A percentile compares a stretch with the other conserved stretches of the same genome.
phyloP scores from a whole-genome alignment of 2,113 vertebrate genomes.

The Nematolebias whitei region DNA sequence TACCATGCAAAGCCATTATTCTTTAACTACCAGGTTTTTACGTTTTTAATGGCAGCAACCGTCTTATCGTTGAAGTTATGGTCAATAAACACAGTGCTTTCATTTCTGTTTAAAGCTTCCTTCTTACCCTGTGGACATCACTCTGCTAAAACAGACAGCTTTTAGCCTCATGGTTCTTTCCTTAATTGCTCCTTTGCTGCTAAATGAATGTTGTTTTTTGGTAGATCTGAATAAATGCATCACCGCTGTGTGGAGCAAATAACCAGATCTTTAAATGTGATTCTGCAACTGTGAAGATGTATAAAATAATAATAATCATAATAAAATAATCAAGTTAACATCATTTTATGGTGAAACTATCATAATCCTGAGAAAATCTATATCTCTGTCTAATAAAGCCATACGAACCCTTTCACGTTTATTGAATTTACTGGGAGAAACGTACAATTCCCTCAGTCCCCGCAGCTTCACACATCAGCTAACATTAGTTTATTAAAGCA shows the following conservation, averaged over 20 bases:
- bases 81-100: conserved; percentile 47
- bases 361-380: conserved; percentile 57
- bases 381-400: conserved; percentile 9
- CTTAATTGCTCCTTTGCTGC: conserved; percentile 44
- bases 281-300: conserved; percentile 34
- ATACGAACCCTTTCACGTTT: conserved; percentile 8
- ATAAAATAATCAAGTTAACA: no score
- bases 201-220: conserved; percentile 21
- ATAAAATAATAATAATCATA: conserved; percentile 12
- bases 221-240: conserved; percentile 7
- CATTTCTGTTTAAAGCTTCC: conserved; percentile 43
- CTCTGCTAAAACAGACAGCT: conserved; percentile 25
- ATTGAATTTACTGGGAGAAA: conserved; percentile 5
- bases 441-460: conserved; percentile 11
- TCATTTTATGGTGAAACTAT: no score
- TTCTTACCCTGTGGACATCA: conserved; percentile 19
- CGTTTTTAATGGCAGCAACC: conserved; percentile 45
- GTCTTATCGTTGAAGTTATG: conserved; percentile 23
- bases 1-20: conserved; percentile 72
- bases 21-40: conserved; percentile 53
- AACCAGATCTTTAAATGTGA: not conserved
- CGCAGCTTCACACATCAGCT: conserved; percentile 1
- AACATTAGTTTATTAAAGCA: conserved; percentile 22
- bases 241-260: conserved; percentile 19
- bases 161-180: conserved; percentile 35